These are phyloP conservation scores for Dromius quadrimaculatus DNA, from an alignment of 2,888 invertebrate genomes.

Conservation along the genomic window DNA sequence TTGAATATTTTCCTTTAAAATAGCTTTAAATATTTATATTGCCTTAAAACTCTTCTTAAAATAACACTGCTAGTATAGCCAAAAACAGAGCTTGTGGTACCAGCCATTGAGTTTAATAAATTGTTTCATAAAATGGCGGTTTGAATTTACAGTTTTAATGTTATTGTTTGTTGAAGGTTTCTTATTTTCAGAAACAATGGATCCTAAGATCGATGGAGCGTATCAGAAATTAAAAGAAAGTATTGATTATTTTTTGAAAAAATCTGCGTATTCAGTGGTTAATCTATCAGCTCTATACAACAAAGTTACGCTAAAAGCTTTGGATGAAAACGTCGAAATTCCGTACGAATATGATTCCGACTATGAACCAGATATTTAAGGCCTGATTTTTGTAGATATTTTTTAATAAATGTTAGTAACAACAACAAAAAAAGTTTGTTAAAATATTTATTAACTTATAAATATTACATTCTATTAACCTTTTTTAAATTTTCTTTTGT, in stretches of 20 bases:
- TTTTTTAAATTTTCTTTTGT: not conserved
- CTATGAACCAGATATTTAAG: not conserved
- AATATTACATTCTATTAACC: not conserved
- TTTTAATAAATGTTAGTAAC: not conserved
- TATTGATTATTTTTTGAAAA: constrained; percentile 75
- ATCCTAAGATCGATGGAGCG: constrained; percentile 69
- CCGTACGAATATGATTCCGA: constrained; percentile 11
- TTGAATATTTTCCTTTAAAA: too few relatives aligned
- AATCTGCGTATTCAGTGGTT: constrained; percentile 78
- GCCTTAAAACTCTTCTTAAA: too few relatives aligned
- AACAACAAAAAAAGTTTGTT: not conserved
- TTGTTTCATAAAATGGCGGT: too few relatives aligned
- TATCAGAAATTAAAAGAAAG: constrained; percentile 76
- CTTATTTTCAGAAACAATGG: constrained; percentile 59
- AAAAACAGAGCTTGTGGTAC: too few relatives aligned
- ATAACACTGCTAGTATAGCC: too few relatives aligned
- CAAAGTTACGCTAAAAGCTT: not conserved
- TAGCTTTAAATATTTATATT: too few relatives aligned
- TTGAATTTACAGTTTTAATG: too few relatives aligned
- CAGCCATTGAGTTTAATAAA: constrained; percentile 23
- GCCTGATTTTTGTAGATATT: not conserved
- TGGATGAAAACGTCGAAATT: not conserved
- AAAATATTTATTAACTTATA: not conserved
- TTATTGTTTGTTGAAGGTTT: constrained; percentile 51
- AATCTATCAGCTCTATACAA: constrained; percentile 70